These are phyloP conservation scores for Heliconius himera DNA, from an alignment of 1,140 invertebrate genomes.

Conservation along the genomic window DNA sequence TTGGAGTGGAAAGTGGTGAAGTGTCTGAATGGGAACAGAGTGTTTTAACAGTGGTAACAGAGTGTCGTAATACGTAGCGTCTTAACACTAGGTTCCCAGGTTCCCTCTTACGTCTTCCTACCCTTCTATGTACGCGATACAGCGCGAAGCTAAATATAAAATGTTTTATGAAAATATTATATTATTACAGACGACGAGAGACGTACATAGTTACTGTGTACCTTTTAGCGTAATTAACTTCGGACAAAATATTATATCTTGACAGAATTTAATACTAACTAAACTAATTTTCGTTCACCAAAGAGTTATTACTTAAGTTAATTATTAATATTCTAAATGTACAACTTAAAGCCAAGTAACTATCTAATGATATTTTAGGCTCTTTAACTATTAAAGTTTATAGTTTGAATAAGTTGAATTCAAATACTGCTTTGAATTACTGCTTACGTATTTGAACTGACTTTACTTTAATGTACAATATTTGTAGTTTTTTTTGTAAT, in stretches of 20 bases:
- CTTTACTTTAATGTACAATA: neutral
- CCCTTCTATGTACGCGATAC: neutral
- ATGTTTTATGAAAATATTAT: neutral
- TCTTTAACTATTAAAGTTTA: conserved; percentile 17
- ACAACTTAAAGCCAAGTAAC: neutral
- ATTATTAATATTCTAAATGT: neutral
- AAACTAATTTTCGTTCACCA: neutral
- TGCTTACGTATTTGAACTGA: neutral
- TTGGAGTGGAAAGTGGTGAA: no score
- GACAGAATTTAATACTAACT: conserved; percentile 1
- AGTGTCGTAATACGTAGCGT: no score
- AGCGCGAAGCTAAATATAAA: neutral
- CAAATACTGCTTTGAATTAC: neutral
- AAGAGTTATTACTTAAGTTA: neutral
- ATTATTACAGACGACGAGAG: no score
- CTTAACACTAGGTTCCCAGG: neutral
- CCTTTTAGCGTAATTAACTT: neutral
- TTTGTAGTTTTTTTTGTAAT: no score
- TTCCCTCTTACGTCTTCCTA: neutral
- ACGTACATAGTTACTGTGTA: no score
- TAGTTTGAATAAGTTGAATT: neutral
- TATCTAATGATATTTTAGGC: conserved; percentile 20
- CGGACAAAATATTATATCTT: neutral
- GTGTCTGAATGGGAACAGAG: no score
- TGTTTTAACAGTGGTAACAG: no score